These are phyloP conservation scores for Beaufortia kweichowensis DNA, from an alignment of 2,113 vertebrate genomes.

Conservation along the genomic window DNA sequence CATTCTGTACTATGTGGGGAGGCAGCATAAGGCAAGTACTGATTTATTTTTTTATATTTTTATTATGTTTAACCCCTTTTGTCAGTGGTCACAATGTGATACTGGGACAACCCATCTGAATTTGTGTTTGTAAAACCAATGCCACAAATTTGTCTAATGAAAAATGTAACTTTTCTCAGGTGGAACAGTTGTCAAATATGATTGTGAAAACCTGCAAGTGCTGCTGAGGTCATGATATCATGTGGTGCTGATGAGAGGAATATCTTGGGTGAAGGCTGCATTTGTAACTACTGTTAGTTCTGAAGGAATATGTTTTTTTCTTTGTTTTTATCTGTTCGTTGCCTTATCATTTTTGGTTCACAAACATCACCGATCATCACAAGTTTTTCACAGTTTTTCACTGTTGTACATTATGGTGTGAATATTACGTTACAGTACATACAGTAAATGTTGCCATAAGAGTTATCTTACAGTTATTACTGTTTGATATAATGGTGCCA, in stretches of 20 bases:
- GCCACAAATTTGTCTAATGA: not conserved
- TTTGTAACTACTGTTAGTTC: not conserved
- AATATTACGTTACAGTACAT: too few species aligned
- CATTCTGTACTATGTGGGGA: constrained; percentile 90
- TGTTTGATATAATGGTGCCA: too few species aligned
- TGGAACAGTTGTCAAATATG: constrained; percentile 91
- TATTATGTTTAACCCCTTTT: not conserved
- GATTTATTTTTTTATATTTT: not conserved
- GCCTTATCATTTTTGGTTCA: not conserved
- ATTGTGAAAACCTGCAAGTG: constrained; percentile 89
- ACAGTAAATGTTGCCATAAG: too few species aligned
- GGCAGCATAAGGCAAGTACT: constrained; percentile 76
- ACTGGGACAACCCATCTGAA: not conserved
- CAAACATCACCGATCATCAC: not conserved
- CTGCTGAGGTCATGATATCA: constrained; percentile 71
- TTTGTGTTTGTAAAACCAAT: too few species aligned
- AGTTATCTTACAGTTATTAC: too few species aligned
- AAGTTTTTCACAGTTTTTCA: constrained; percentile 1
- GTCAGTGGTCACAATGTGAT: not conserved
- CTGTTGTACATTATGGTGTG: constrained; percentile 1
- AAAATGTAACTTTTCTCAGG: constrained; percentile 59
- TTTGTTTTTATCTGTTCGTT: not conserved
- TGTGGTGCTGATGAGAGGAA: not conserved
- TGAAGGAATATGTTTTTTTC: not conserved
- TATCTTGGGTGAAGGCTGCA: not conserved